Base-by-base conservation (phyloP, 2,113 vertebrate genomes). In the Calyptomena viridis region DNA sequence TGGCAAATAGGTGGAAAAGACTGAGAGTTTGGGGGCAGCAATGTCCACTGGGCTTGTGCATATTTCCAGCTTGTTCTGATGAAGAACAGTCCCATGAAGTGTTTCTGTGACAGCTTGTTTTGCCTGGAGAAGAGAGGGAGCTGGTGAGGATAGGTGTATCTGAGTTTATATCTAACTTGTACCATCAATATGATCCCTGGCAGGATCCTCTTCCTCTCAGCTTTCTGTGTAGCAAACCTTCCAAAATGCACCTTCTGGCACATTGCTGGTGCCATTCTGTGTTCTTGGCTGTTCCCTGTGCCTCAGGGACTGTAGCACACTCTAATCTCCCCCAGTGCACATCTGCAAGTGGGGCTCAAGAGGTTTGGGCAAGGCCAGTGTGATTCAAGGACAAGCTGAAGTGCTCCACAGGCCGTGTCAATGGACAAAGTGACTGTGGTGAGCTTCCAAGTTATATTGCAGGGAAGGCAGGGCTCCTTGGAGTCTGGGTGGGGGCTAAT, bases 401-500 rank as follows among this genome's bases (percentile, higher is more conserved):
- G 79, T 60, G 40, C 9, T 77, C 64, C 49, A 60, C 76, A 42
- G 83, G 76, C 72, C 59, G 35, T 21, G 2, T 16, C 66, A 85
- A 56, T 25, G 44, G 40, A 49, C 58, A 52, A 11, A 87, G 28
- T 79, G 58, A n/a, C 44, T 42, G 77, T 37, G 60, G 28, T 68
- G 73, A 72, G 73, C 35, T 58, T 89, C 80, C 37, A 68, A 53
- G 58, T 73, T 35, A 5, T 2, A 24, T 2, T 81, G 52, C 47
- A 59, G 86, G 42, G 60, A 79, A 94, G 59, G 55, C 58, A 88
- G 68, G 59, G 60, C 40, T 90, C 60, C 78, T 84, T 69, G 44
- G 87, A 84, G 81, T 37, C 95, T 78, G 74, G 74, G 46, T 90
- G 84, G 88, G 90, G 88, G 89, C 88, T 96, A 96, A 96, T 95